Conservation (phyloP, 2,888 invertebrate species). For the Drosophila rellima region DNA sequence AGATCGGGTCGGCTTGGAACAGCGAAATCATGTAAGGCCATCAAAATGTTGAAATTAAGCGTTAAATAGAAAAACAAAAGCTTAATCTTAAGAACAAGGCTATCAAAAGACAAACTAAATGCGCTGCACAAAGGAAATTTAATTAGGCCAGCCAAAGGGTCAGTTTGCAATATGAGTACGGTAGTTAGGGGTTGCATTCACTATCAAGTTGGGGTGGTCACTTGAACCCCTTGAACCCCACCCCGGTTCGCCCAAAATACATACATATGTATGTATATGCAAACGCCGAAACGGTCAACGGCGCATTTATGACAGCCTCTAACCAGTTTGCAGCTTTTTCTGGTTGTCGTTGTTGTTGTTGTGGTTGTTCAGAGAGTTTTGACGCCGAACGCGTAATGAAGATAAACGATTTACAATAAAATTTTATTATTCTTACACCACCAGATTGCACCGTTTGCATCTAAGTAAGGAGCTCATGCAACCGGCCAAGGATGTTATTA, state of each 20-base stretch:
- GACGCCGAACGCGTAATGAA: constrained; percentile 72
- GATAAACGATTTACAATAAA: constrained; percentile 77
- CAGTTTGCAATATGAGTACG: constrained; percentile 32
- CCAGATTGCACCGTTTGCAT: constrained; percentile 37
- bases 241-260: background rate
- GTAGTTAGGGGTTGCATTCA: constrained; percentile 51
- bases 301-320: constrained; percentile 51
- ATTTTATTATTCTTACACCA: constrained; percentile 66
- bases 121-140: constrained; percentile 68
- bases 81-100: constrained; percentile 74
- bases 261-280: too few relatives aligned
- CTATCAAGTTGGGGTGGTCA: constrained; percentile 55
- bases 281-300: constrained; percentile 41
- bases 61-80: constrained; percentile 80
- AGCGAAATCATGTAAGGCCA: constrained; percentile 72
- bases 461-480: constrained; percentile 13
- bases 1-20: constrained; percentile 30
- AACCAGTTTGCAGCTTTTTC: constrained; percentile 55
- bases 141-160: constrained; percentile 63
- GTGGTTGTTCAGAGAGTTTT: constrained; percentile 57
- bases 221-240: constrained; percentile 55
- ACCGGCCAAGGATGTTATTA: constrained; percentile 64
- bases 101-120: constrained; percentile 77
- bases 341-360: constrained; percentile 46
- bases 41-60: constrained; percentile 79